Conservation (phyloP, 92 coral and sea anemone species). For the Siderastrea radians region DNA sequence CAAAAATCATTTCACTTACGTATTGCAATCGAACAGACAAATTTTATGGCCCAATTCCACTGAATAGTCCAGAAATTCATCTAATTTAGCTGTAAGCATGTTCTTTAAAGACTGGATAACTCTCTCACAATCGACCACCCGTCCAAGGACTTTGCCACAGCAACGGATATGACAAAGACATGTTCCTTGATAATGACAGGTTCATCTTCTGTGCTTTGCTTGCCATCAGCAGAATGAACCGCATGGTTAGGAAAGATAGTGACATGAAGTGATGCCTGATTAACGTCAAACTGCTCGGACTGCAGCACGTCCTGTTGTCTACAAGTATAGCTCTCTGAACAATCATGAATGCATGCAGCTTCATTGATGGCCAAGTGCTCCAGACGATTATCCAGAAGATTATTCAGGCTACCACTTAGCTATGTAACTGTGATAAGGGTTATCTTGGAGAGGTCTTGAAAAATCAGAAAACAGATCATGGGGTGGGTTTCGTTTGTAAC, state of each 20-base stretch:
- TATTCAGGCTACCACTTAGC: constrained; percentile 50
- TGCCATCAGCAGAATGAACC: constrained; percentile 36
- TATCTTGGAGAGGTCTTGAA: constrained; percentile 24
- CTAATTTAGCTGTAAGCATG: constrained; percentile 25
- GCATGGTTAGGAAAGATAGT: constrained; percentile 44
- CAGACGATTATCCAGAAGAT: constrained; percentile 24
- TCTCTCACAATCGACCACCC: constrained; percentile 41
- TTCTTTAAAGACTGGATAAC: constrained; percentile 14
- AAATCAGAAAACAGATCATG: constrained; percentile 23
- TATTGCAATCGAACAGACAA: constrained; percentile 24
- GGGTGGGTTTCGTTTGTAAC: constrained; percentile 23
- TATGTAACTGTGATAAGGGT: constrained; percentile 39
- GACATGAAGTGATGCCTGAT: constrained; percentile 38
- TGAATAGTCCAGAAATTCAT: constrained; percentile 4
- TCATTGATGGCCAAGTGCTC: constrained; percentile 29
- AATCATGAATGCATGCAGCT: constrained; percentile 38
- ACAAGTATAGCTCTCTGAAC: constrained; percentile 47
- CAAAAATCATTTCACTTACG: constrained; percentile 4
- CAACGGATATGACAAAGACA: constrained; percentile 39
- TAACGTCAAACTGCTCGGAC: constrained; percentile 48
- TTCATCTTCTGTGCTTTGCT: constrained; percentile 39
- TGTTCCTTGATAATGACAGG: constrained; percentile 43
- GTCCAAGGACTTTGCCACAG: constrained; percentile 26
- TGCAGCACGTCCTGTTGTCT: constrained; percentile 53
- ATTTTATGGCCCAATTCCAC: constrained; percentile 27